Conservation (phyloP, 35 echinoderm and acorn worm species). For the Acanthaster planci region DNA sequence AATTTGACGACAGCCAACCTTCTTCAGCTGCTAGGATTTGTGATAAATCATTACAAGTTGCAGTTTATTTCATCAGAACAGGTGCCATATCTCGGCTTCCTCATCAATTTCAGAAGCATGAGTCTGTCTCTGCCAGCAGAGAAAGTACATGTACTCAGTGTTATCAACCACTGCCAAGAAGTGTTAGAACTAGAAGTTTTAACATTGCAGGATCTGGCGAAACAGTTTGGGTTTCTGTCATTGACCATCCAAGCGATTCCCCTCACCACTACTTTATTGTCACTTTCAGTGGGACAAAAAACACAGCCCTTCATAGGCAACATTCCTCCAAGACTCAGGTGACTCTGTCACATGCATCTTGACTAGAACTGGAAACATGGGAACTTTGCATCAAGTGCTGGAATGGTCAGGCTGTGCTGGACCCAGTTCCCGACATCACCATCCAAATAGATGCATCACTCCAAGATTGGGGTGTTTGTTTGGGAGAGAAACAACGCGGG, state of each 20-base stretch:
- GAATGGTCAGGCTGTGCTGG: background rate
- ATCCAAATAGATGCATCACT: slow-evolving; percentile 49
- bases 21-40: background rate
- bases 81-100: background rate
- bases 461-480: slow-evolving; percentile 41
- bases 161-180: background rate
- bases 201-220: background rate
- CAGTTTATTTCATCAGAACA: slow-evolving; percentile 3
- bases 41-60: slow-evolving; percentile 8
- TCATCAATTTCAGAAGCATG: background rate
- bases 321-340: background rate
- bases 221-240: background rate
- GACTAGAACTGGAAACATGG: background rate
- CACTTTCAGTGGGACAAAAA: background rate
- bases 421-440: background rate
- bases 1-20: background rate
- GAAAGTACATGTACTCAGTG: background rate
- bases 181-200: background rate
- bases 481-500: slow-evolving; percentile 30
- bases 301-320: background rate
- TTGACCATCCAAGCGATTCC: background rate
- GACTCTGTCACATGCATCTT: background rate
- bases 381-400: background rate
- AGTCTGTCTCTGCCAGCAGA: background rate
- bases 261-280: background rate